These are phyloP conservation scores for Drosophila koepferae DNA, from an alignment of 2,888 invertebrate genomes.

Conservation along the genomic window DNA sequence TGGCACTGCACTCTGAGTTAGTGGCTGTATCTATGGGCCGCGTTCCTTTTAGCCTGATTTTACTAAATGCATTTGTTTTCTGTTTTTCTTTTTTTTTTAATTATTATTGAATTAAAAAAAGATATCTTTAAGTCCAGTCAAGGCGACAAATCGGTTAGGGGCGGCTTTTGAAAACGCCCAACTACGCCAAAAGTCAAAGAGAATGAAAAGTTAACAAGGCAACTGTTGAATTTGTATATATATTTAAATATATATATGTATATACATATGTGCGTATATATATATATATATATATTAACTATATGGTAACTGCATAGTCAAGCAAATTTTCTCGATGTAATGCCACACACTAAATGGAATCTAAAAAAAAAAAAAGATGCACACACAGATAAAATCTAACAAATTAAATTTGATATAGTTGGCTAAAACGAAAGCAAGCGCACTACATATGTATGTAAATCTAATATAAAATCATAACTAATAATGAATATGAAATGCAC, in stretches of 20 bases:
- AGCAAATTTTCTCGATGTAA: constrained; percentile 48
- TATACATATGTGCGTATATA: constrained; percentile 13
- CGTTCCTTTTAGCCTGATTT: constrained; percentile 57
- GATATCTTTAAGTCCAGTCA: constrained; percentile 22
- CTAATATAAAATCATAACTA: constrained; percentile 21
- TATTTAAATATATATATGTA: constrained; percentile 22
- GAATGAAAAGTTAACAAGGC: constrained; percentile 63
- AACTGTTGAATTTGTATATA: constrained; percentile 76
- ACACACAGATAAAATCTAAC: constrained; percentile 7
- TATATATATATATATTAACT: constrained; percentile 16
- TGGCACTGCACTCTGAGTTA: constrained; percentile 68
- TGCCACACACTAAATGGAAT: constrained; percentile 41
- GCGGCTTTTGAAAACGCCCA: constrained; percentile 26
- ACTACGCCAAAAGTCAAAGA: constrained; percentile 28
- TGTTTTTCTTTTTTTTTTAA: too few species aligned
- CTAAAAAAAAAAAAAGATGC: constrained; percentile 7
- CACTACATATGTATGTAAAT: constrained; percentile 36
- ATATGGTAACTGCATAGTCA: constrained; percentile 34
- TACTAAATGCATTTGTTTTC: background rate
- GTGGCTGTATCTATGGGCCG: constrained; percentile 59
- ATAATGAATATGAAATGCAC: constrained; percentile 35
- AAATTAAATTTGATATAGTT: constrained; percentile 38
- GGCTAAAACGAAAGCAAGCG: constrained; percentile 3
- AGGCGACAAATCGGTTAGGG: constrained; percentile 22
- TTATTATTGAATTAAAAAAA: background rate